Percentiles rank a stretch among this genome's conserved stretches.
phyloP scores from a whole-genome alignment of 1,140 invertebrate genomes.

The Sitobion miscanthi region DNA sequence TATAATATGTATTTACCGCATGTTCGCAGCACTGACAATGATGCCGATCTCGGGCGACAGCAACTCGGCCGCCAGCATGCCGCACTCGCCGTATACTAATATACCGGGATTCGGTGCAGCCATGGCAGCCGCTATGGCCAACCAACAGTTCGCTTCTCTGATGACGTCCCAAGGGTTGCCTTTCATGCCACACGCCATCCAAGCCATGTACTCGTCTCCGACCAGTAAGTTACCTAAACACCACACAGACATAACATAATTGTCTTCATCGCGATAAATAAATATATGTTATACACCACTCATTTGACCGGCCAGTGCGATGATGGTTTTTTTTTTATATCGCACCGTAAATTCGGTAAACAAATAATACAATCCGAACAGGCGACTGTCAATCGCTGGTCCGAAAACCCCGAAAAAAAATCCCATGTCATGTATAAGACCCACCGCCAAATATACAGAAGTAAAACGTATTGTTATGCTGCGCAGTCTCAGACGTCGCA shows the following conservation, averaged over 20 bases:
- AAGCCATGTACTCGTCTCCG: conserved; percentile 62
- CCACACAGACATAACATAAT: background rate
- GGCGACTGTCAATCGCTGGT: background rate
- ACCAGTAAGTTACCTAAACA: conserved; percentile 59
- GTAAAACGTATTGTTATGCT: background rate
- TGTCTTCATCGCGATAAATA: no score
- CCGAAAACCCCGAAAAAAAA: background rate
- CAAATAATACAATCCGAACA: no score
- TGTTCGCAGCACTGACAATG: conserved; percentile 16
- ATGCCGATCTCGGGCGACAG: conserved; percentile 10
- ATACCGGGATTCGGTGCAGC: conserved; percentile 60
- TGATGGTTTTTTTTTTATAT: no score
- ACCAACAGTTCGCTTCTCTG: conserved; percentile 62
- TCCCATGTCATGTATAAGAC: fast-evolving
- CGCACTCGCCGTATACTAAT: conserved; percentile 57
- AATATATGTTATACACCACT: background rate
- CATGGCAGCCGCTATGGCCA: conserved; percentile 60
- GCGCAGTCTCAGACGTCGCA: background rate
- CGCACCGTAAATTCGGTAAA: no score
- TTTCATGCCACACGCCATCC: conserved; percentile 62
- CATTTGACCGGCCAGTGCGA: background rate
- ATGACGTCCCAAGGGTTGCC: conserved; percentile 63
- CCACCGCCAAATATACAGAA: background rate
- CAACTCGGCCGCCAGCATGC: background rate
- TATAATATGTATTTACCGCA: background rate